Conservation (phyloP, 2,888 invertebrate species). For the Lasioglossum morio region DNA sequence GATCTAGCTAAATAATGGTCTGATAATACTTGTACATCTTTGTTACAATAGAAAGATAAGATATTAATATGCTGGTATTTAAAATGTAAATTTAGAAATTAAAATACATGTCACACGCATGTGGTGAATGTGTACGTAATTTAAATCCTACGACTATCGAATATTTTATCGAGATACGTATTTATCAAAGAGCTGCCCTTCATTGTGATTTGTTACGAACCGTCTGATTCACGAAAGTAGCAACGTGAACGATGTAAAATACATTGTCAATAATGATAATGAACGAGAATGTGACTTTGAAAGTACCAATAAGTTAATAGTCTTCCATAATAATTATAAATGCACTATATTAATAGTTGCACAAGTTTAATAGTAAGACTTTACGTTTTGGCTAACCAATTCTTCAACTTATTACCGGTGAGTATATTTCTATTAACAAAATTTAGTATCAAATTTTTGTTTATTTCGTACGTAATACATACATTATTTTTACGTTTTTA, state of each 20-base stretch:
- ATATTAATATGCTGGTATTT: neutral
- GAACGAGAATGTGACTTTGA: slow-evolving; percentile 32
- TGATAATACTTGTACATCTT: neutral
- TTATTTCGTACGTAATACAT: neutral
- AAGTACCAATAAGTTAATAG: slow-evolving; percentile 29
- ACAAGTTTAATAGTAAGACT: slow-evolving; percentile 39
- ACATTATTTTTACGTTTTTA: neutral
- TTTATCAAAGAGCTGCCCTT: slow-evolving; percentile 11
- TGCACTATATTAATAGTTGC: slow-evolving; percentile 41
- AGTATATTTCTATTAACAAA: slow-evolving; percentile 34
- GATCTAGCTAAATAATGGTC: neutral
- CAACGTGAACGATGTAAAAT: slow-evolving; percentile 52
- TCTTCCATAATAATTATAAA: slow-evolving; percentile 52
- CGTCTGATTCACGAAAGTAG: slow-evolving; percentile 45
- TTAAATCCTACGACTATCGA: slow-evolving; percentile 1
- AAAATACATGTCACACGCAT: neutral
- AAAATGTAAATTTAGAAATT: neutral
- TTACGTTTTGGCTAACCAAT: slow-evolving; percentile 32
- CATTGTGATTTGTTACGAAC: slow-evolving; percentile 9
- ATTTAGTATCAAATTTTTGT: neutral
- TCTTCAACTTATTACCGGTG: slow-evolving; percentile 44
- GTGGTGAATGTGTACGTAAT: neutral
- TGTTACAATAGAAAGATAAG: neutral
- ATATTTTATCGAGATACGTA: slow-evolving; percentile 15
- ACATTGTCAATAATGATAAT: slow-evolving; percentile 25